Conservation (phyloP, 2,888 invertebrate species). For the Fissipunctia ypsillon region DNA sequence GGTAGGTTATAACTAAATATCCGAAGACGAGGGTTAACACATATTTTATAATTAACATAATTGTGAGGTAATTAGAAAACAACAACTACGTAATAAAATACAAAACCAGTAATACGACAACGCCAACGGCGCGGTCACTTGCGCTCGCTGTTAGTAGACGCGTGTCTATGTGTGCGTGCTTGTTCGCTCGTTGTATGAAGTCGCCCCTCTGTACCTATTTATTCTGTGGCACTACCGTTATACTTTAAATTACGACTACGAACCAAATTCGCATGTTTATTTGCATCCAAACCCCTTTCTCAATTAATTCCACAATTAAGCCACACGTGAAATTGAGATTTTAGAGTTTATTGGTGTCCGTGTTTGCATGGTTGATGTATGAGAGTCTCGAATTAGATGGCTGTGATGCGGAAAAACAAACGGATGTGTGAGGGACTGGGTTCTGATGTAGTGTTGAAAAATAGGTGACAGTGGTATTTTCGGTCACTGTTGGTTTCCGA, state of each 20-base stretch:
- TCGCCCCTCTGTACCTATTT: background rate
- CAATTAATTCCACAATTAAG: constrained; percentile 61
- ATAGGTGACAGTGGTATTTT: background rate
- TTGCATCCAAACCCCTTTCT: constrained; percentile 50
- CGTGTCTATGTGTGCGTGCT: background rate
- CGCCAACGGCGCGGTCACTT: background rate
- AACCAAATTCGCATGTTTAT: constrained; percentile 48
- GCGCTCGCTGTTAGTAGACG: background rate
- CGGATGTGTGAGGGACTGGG: background rate
- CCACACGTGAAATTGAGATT: constrained; percentile 55
- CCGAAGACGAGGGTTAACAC: too few species aligned
- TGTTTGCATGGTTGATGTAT: constrained; percentile 21
- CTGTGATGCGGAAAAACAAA: constrained; percentile 32
- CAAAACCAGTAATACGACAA: background rate
- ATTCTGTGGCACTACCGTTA: constrained; percentile 26
- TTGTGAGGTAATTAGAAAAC: background rate
- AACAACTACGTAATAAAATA: background rate
- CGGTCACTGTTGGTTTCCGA: background rate
- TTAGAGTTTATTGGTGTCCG: constrained; percentile 38
- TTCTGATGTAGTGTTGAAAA: constrained; percentile 6
- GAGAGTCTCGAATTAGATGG: background rate
- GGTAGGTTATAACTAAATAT: too few species aligned
- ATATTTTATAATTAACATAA: background rate
- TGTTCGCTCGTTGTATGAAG: background rate
- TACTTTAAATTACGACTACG: constrained; percentile 41